Conservation (phyloP, 2,888 invertebrate genomes). For the Microctonus hyperodae region DNA sequence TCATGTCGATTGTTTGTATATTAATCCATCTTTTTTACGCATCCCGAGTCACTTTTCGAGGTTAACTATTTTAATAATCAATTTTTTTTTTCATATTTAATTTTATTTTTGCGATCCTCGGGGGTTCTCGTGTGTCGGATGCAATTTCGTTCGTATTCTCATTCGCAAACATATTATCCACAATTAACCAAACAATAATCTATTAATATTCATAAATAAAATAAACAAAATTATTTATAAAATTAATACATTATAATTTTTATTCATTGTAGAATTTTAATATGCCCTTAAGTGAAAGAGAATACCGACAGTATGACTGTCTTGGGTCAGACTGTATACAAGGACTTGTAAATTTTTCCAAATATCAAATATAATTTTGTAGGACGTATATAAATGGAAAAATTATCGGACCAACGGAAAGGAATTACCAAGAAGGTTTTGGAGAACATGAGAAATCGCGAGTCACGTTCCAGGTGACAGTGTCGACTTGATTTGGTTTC, state of each 20-base stretch:
- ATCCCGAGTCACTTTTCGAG: constrained; percentile 32
- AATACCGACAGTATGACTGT: neutral
- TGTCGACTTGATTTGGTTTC: constrained; percentile 64
- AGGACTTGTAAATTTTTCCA: neutral
- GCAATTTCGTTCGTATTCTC: constrained; percentile 21
- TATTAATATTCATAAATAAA: neutral
- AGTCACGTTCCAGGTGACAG: constrained; percentile 64
- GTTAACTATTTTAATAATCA: neutral
- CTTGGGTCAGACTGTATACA: neutral
- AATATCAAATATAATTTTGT: constrained; percentile 12
- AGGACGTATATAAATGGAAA: constrained; percentile 5
- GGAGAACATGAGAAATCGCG: constrained; percentile 39
- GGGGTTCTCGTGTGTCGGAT: constrained; percentile 26
- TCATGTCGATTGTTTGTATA: constrained; percentile 31
- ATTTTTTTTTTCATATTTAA: neutral
- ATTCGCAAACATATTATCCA: constrained; percentile 17
- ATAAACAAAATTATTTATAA: neutral
- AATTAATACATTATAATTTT: constrained; percentile 1
- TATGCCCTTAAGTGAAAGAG: neutral
- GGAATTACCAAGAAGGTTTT: constrained; percentile 14
- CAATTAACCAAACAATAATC: neutral
- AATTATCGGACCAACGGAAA: constrained; percentile 6
- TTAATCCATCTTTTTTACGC: constrained; percentile 10
- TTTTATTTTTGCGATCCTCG: constrained; percentile 19
- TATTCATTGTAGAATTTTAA: constrained; percentile 3